Conservation (phyloP, 53 echinoderm and acorn worm species). For the Crossaster papposus region DNA sequence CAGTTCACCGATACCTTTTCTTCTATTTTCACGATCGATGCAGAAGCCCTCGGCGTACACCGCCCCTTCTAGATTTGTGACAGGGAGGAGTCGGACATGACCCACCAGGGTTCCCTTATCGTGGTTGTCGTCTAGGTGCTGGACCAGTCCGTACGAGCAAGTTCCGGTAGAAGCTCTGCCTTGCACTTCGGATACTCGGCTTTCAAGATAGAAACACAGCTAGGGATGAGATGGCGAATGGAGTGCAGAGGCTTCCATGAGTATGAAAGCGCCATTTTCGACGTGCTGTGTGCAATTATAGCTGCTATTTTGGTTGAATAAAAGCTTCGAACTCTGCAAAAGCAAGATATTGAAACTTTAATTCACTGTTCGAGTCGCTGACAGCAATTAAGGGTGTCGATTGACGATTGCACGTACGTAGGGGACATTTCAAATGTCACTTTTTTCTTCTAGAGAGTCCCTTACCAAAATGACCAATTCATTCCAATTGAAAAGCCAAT, state of each 20-base stretch:
- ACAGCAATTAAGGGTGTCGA: too few species aligned
- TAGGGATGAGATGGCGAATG: background rate
- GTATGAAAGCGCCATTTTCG: background rate
- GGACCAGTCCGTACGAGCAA: background rate
- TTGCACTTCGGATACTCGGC: background rate
- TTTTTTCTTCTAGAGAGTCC: too few species aligned
- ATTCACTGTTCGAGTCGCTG: too few species aligned
- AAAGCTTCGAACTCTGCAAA: too few species aligned
- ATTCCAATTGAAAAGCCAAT: too few species aligned
- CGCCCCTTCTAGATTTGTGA: background rate
- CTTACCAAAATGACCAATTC: too few species aligned
- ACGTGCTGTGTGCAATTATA: too few species aligned
- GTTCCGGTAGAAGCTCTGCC: background rate
- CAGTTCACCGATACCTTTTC: background rate
- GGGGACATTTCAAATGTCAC: too few species aligned
- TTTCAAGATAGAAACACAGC: background rate
- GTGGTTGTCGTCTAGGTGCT: background rate
- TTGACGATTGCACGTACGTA: too few species aligned
- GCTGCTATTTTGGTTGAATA: too few species aligned
- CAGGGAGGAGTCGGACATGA: background rate
- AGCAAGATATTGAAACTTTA: too few species aligned
- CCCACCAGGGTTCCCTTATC: background rate
- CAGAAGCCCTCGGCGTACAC: background rate
- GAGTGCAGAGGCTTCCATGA: background rate
- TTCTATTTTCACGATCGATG: background rate